Conservation (phyloP, 2,113 vertebrate species). For the Stigmatopora nigra region DNA sequence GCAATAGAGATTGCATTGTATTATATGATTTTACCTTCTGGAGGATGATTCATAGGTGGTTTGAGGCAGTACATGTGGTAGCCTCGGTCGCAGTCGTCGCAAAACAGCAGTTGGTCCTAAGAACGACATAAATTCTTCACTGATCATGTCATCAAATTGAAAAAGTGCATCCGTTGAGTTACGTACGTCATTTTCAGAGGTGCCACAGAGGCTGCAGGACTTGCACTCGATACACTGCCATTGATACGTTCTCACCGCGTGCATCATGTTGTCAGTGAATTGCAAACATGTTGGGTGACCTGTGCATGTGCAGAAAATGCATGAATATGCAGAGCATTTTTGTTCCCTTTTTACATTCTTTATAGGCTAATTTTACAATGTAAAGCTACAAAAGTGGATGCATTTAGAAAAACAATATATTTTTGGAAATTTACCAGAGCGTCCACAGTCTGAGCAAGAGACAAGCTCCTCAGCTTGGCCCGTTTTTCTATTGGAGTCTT, state of each 20-base stretch:
- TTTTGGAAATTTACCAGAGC: constrained; percentile 84
- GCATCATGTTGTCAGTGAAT: constrained; percentile 97
- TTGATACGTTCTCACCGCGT: constrained; percentile 93
- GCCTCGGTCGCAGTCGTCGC: constrained; percentile 96
- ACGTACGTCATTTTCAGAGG: constrained; percentile 94
- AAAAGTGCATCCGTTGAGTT: background rate
- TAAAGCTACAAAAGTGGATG: background rate
- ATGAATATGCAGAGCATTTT: background rate
- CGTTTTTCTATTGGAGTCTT: constrained; percentile 93
- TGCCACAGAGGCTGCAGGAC: constrained; percentile 95
- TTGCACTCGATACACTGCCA: constrained; percentile 99
- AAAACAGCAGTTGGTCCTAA: constrained; percentile 95
- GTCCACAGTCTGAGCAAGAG: constrained; percentile 96
- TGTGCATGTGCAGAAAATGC: constrained; percentile 38
- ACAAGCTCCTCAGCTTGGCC: constrained; percentile 93
- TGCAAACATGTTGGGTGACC: constrained; percentile 97
- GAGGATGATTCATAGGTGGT: constrained; percentile 89
- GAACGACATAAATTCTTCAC: background rate
- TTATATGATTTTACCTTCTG: constrained; percentile 78
- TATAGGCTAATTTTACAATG: background rate
- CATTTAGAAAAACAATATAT: background rate
- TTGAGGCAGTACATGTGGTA: constrained; percentile 99
- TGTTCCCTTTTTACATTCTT: background rate
- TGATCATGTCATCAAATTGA: background rate
- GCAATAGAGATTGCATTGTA: constrained; percentile 1